These are phyloP conservation scores for Drepana falcataria DNA, from an alignment of 2,888 invertebrate genomes.

Conservation along the genomic window DNA sequence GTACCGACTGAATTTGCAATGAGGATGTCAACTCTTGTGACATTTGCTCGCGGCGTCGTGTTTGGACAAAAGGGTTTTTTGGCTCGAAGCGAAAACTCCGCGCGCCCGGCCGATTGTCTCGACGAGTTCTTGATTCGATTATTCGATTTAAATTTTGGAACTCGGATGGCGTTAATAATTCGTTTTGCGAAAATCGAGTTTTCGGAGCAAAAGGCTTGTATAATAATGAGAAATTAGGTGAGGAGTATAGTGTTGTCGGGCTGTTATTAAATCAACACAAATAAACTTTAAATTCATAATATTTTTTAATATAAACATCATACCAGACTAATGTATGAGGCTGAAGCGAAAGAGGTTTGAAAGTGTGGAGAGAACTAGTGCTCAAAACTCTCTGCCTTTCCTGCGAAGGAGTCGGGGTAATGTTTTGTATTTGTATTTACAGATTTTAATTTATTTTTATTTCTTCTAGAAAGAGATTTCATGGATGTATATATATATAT, in stretches of 20 bases:
- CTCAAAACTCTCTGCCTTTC: no score
- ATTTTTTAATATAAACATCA: no score
- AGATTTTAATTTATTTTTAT: no score
- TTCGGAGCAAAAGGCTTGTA: conserved; percentile 2
- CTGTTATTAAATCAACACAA: neutral
- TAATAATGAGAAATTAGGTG: neutral
- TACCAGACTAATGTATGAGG: no score
- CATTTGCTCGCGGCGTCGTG: conserved; percentile 62
- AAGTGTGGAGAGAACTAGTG: no score
- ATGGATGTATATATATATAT: no score
- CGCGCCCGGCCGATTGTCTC: conserved; percentile 36
- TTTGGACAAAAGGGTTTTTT: conserved; percentile 73
- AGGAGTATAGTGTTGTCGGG: neutral
- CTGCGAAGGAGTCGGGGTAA: no score
- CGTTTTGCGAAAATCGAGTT: conserved; percentile 17
- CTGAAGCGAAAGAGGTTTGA: no score
- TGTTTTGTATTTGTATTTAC: no score
- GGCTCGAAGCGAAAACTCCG: conserved; percentile 37
- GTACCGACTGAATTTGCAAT: conserved; percentile 60
- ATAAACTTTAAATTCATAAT: no score
- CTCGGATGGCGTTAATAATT: conserved; percentile 13
- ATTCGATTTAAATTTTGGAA: conserved; percentile 53
- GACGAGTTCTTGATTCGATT: conserved; percentile 53
- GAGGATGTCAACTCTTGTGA: conserved; percentile 59
- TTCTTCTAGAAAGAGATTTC: no score